These are phyloP conservation scores for Xiphorhynchus elegans DNA, from an alignment of 2,113 vertebrate genomes.

Conservation along the genomic window DNA sequence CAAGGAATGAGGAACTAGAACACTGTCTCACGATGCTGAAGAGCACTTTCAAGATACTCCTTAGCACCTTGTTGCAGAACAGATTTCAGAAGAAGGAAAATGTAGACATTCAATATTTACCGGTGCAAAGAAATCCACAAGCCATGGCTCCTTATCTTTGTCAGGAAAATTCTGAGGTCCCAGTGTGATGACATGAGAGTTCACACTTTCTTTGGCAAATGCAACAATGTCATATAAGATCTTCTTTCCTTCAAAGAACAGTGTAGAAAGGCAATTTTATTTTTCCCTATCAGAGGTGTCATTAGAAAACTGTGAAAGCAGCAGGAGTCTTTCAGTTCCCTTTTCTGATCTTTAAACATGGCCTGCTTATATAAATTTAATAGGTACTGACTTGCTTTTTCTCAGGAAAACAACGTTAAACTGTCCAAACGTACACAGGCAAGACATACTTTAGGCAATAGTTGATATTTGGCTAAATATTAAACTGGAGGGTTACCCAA, in stretches of 20 bases:
- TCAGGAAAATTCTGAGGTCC: constrained; percentile 94
- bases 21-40: not conserved
- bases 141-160: constrained; percentile 92
- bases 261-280: not conserved
- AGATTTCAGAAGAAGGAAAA: not conserved
- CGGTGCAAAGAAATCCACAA: constrained; percentile 98
- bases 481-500: not conserved
- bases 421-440: not conserved
- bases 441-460: not conserved
- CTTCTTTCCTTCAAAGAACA: constrained; percentile 84
- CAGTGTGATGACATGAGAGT: constrained; percentile 91
- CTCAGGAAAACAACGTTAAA: not conserved
- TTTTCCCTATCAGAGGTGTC: not conserved
- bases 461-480: not conserved
- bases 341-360: not conserved
- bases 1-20: not conserved
- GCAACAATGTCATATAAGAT: constrained; percentile 91
- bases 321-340: not conserved
- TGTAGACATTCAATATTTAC: constrained; percentile 72
- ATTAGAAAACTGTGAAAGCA: not conserved
- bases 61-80: not conserved
- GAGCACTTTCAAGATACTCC: not conserved
- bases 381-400: not conserved
- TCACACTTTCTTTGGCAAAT: constrained; percentile 95
- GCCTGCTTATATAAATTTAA: not conserved